Evolutionary conservation across 2,113 vertebrate species (phyloP), one percentile per base, ranked within the genome.

Genomic region (Diadophis punctatus): DNA sequence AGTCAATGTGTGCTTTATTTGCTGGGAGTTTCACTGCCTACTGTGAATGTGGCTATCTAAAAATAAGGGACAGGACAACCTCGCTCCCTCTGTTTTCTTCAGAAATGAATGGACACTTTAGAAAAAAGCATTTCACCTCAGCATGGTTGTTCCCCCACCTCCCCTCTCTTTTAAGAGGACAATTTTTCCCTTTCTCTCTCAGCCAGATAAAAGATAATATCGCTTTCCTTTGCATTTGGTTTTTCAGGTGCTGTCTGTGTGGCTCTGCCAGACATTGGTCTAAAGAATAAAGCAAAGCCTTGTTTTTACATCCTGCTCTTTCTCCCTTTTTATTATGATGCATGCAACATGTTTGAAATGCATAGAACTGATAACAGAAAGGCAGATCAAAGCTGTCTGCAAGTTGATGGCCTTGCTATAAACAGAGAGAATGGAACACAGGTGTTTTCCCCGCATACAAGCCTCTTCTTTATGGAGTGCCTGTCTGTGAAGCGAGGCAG

Each of bases 331-430:
- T 88, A 94, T 96, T 96, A 93, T 94, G 93, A 95, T 93, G 91
- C 93, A 94, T 93, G 92, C 39, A 87, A 92, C 93, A 84, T 86
- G 53, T 93, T 94, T 96, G 93, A 94, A 95, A 93, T 90, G 85
- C n/a, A 88, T 0, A 55, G 34, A 85, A 52, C 93, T 95, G 91
- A 94, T 95, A 96, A 95, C 89, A 95, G 95, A 94, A 87, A 95
- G 89, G 92, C 90, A 95, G 96, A 97, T 97, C 96, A 97, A 96
- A 96, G 96, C 90, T 90, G 89, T 92, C 85, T 95, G 56, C 94
- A 91, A 92, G 92, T 94, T 96, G 93, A 93, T 93, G 96, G 94
- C 93, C 93, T 89, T 22, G 39, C 92, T 93, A 91, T 93, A 95
- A 96, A 96, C 87, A 94, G 22, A 93, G 95, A 91, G 93, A 94